Evolutionary conservation across 2,888 invertebrate genomes (phyloP).

Genomic region (Atherix ibis): DNA sequence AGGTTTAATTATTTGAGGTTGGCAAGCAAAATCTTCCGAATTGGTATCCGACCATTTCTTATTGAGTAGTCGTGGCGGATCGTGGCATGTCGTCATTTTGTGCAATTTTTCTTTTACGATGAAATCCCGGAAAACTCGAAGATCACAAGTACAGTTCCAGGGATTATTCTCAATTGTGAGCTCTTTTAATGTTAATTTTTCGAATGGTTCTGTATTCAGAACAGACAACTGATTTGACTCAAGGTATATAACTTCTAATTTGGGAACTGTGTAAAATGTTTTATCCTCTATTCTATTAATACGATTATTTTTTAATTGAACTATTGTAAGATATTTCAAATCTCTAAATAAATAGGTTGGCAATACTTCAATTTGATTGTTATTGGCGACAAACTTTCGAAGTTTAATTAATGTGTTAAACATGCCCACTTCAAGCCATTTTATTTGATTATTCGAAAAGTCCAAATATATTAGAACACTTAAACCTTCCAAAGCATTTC

Average conservation of each 20-base stretch:
- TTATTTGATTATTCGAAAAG: conserved; percentile 56
- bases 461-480: conserved; percentile 69
- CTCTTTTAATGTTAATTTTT: conserved; percentile 48
- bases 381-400: conserved; percentile 53
- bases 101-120: conserved; percentile 56
- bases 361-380: conserved; percentile 57
- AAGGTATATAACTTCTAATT: conserved; percentile 50
- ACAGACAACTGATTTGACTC: conserved; percentile 58
- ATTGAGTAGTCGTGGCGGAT: conserved; percentile 50
- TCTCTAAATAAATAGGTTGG: conserved; percentile 63
- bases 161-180: conserved; percentile 66
- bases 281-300: conserved; percentile 51
- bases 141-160: conserved; percentile 77
- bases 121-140: conserved; percentile 65
- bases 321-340: conserved; percentile 54
- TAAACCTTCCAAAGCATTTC: conserved; percentile 58
- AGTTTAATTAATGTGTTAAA: conserved; percentile 56
- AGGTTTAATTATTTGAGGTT: conserved; percentile 54
- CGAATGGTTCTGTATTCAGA: conserved; percentile 48
- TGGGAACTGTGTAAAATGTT: conserved; percentile 53
- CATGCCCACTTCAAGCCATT: conserved; percentile 46
- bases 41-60: conserved; percentile 57
- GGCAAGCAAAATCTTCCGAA: conserved; percentile 65
- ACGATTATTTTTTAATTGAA: conserved; percentile 61
- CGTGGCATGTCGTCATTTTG: conserved; percentile 56